Base-by-base conservation (phyloP, 2,797 vertebrate species). In the Falco naumanni region DNA sequence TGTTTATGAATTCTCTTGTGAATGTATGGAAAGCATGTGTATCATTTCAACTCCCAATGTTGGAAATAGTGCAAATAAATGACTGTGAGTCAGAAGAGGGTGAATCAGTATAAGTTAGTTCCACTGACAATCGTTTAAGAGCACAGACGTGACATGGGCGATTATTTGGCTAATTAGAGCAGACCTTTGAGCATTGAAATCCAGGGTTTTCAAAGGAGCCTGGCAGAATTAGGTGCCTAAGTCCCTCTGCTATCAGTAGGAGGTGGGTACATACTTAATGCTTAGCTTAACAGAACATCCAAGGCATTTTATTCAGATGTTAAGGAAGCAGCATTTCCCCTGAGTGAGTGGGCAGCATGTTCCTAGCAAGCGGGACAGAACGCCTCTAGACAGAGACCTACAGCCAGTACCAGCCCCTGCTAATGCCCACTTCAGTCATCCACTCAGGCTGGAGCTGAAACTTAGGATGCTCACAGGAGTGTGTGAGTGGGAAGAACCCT, bases 71-170 rank as follows among this genome's bases (percentile, higher is more conserved):
- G 81, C 84, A 75, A 48, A 92, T 82, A 81, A 85, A 85, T 89
- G 84, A 66, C 84, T 87, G n/a, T 90, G 94, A 96, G 60, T 96
- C 95, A 96, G 91, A 74, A 95, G 69, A 84, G 90, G 71, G 84
- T 95, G 95, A 95, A 91, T 96, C 78, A 80, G 64, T 87, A 24
- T 54, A 78, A 71, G 81, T 64, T 85, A 85, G 19, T 17, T 54
- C 60, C 75, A 18, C 48, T 85, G 57, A 68, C 68, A 83, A 3
- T 80, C 6, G 3, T 65, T 85, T 71, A 75, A 69, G 54, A 69
- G 71, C n/a, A 57, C 41, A 71, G 50, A 53, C 28, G 10, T 65
- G 68, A 64, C 65, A 61, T 2, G 17, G 64, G 33, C 53, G 72
- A 77, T 89, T 59, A 83, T 87, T 71, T 92, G 71, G 19, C 45